Evolutionary conservation across 2,888 invertebrate genomes (phyloP), one percentile per base, ranked within the genome.

Genomic region (Drosophila glabriapex): DNA sequence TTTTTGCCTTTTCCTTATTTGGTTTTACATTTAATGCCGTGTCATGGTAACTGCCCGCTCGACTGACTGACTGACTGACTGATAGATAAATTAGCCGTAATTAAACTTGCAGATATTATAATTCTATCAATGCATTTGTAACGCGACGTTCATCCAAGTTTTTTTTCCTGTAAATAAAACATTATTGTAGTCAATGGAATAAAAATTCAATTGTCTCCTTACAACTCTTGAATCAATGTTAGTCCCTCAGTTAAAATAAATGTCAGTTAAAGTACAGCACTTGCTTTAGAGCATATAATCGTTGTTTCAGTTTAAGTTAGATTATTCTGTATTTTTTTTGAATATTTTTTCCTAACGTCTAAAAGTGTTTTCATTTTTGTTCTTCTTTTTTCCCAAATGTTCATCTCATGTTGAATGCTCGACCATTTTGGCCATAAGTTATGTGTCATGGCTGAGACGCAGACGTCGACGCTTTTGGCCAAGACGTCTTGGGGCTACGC

Each of bases 21-120:
- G 68, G 60, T 76, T 72, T 71, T 67, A 71, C 67, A 72, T 77
- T 89, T 87, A 73, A 72, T 85, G 80, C 73, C 82, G 49, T 72
- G 85, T 85, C 85, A 85, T 78, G 74, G 63, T 66, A 72, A 61
- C 62, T 74, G 70, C 50, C 79, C 69, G 64, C 70, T 81, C 67
- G 62, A 64, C 75, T 80, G 70, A 61, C 76, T 71, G 67, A 68
- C 67, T 56, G 60, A 56, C 76, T 73, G 28, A 29, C 37, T 39
- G 54, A 61, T 81, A 83, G 81, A 90, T 83, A 89, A 90, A 90
- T 86, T 90, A 81, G 82, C 74, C 70, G 65, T 80, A 85, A 85
- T 85, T 86, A 90, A 62, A 50, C 35, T n/a, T n/a, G 16, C 25
- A 68, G 67, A 68, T 43, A 62, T 46, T 14, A 10, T 14, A 25